Evolutionary conservation across 2,888 invertebrate genomes (phyloP), one percentile per base, ranked within the genome.

Genomic region (Lucinisca nassula): DNA sequence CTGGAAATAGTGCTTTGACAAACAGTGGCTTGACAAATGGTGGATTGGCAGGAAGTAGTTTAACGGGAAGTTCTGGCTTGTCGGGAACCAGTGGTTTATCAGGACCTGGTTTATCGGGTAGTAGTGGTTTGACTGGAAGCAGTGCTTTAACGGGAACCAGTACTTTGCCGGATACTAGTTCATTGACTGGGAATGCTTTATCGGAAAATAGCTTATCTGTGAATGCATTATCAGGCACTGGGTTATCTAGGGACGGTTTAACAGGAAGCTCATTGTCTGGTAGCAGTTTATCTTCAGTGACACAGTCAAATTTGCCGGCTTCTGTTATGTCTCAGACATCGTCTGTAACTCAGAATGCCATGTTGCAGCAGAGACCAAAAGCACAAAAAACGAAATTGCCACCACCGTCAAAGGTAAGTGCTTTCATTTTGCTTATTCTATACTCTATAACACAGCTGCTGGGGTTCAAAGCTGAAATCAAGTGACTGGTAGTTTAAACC

Each of bases 341-440:
- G 67, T 61, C 89, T 45, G 83, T 82, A 12, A 85, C 91, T 30
- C 91, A 92, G 78, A 83, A 86, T 85, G 90, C 91, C 38, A 82
- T 90, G 76, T 80, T 94, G 79, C 92, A 93, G 96, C 97, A 94
- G 90, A 84, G 94, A 94, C 97, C 97, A 91, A 97, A 97, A 93
- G 97, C 97, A 81, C 98, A 97, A 84, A 92, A 93, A 87, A 93
- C 94, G 85, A 95, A 95, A 85, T 97, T 98, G 84, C 98, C 98
- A 32, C 98, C 98, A 38, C 98, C 98, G 8, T 98, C 98, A 58
- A 98, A 98, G 97, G 98, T 98, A 96, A 40, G 8, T n/a, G n/a
- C n/a, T n/a, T n/a, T n/a, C n/a, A n/a, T n/a, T n/a, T n/a, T n/a
- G n/a, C n/a, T n/a, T n/a, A n/a, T n/a, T n/a, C n/a, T n/a, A n/a